Base-by-base conservation (phyloP, 2,797 vertebrate genomes). In the Setipinna tenuifilis region DNA sequence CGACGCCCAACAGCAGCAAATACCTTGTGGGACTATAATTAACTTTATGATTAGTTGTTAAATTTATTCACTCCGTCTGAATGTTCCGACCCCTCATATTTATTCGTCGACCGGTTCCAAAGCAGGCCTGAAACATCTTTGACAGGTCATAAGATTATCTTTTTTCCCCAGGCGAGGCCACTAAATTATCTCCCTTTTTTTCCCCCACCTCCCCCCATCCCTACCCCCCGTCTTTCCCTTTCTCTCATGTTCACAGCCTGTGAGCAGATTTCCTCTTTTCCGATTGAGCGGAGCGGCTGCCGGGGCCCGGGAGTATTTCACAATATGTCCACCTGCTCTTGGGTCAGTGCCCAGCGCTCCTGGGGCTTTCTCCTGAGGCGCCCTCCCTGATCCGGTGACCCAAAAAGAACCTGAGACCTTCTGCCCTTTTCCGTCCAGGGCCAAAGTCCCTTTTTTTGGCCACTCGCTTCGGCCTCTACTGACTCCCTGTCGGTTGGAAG, bases 401-500 rank as follows among this genome's bases (percentile, higher is more conserved):
- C 82, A 87, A 85, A 87, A 81, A 87, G 28, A 85, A n/a, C 62
- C 84, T 41, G 46, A 5, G 54, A 48, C 82, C 86, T 83, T 87
- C 58, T 85, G 84, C 85, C 82, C n/a, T 75, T 75, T 2, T 54
- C 82, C 6, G 10, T 25, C 54, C 12, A 35, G 68, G 25, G 35
- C 59, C 85, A 80, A 78, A 31, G 35, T 62, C 75, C 50, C 3
- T 54, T 10, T 14, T 54, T 14, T 54, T 14, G 7, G 9, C 50
- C 9, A 1, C 14, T 14, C 50, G 3, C 50, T 54, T n/a, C n/a
- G n/a, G n/a, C 50, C 50, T 54, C 50, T 9, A 2, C 6, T 54
- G 7, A 10, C 50, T 54, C 2, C 35, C 50, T 54, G 50, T 54
- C 14, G 50, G 50, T 7, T 10, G 50, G 50, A 54, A 14, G 14